Conservation (phyloP, 2,113 vertebrate species). For the Psilopogon haemacephalus region DNA sequence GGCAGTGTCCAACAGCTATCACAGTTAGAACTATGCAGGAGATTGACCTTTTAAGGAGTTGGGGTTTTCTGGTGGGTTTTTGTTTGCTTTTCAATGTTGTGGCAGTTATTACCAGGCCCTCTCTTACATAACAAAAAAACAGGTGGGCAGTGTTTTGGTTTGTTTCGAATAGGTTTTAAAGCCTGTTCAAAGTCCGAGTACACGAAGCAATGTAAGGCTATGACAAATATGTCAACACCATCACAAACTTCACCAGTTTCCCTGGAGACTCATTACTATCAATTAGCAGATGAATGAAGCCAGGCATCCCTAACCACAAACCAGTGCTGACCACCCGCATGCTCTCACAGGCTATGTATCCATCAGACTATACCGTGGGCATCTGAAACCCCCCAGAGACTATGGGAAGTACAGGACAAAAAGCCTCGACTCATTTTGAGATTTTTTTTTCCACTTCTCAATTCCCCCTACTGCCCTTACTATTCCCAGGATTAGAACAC, state of each 20-base stretch:
- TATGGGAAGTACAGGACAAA: not conserved
- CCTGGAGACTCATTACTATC: not conserved
- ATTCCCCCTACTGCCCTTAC: not conserved
- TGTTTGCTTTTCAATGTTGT: not conserved
- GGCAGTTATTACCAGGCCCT: not conserved
- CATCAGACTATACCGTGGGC: not conserved
- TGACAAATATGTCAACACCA: not conserved
- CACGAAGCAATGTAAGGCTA: not conserved
- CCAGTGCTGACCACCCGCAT: not conserved
- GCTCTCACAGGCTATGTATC: not conserved
- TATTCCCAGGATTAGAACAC: not conserved
- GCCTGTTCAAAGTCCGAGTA: not conserved
- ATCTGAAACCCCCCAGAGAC: not conserved
- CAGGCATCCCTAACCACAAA: not conserved
- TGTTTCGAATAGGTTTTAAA: not conserved
- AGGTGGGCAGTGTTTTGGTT: not conserved
- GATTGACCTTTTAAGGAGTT: rapidly evolving
- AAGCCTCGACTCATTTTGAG: not conserved
- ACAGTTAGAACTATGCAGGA: not conserved
- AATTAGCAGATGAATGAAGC: not conserved
- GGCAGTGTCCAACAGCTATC: not conserved
- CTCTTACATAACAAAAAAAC: not conserved
- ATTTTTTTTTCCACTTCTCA: not conserved
- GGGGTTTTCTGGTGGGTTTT: not conserved
- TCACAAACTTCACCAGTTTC: not conserved